These are phyloP conservation scores for Pelodiscus sinensis DNA, from an alignment of 2,113 vertebrate genomes.

Conservation along the genomic window DNA sequence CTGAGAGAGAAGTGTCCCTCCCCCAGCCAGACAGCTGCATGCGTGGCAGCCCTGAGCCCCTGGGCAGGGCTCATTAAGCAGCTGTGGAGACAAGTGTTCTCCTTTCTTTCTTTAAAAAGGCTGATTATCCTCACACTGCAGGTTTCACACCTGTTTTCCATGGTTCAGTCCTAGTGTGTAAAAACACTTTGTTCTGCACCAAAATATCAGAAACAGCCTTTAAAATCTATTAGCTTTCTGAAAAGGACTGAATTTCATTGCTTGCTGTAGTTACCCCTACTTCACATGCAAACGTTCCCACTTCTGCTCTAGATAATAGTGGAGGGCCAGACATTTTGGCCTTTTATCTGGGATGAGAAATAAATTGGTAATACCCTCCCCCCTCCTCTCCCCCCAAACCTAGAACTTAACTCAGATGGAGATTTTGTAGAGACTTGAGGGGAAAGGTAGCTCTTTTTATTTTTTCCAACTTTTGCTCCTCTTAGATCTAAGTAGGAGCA, in stretches of 20 bases:
- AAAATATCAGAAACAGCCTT: neutral
- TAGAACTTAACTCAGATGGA: neutral
- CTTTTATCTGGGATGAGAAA: neutral
- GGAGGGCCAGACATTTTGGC: neutral
- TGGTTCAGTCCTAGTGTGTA: neutral
- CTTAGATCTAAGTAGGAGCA: neutral
- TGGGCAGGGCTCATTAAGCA: no score
- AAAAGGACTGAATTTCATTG: neutral
- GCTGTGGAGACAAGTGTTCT: no score
- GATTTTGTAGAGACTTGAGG: neutral
- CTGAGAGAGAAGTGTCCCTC: no score
- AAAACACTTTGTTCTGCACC: neutral
- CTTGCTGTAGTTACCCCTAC: neutral
- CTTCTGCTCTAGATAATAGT: neutral
- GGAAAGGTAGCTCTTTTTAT: no score
- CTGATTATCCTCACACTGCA: no score
- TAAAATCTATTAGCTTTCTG: neutral
- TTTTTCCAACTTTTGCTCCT: neutral
- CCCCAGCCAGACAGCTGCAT: no score
- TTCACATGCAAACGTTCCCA: no score
- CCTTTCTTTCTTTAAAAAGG: neutral
- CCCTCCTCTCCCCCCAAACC: neutral
- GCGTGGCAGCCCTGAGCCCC: no score
- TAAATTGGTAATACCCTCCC: neutral
- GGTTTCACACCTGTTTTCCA: neutral